Evolutionary conservation across 2,888 invertebrate species (phyloP).

Genomic region (Acrobasis repandana): DNA sequence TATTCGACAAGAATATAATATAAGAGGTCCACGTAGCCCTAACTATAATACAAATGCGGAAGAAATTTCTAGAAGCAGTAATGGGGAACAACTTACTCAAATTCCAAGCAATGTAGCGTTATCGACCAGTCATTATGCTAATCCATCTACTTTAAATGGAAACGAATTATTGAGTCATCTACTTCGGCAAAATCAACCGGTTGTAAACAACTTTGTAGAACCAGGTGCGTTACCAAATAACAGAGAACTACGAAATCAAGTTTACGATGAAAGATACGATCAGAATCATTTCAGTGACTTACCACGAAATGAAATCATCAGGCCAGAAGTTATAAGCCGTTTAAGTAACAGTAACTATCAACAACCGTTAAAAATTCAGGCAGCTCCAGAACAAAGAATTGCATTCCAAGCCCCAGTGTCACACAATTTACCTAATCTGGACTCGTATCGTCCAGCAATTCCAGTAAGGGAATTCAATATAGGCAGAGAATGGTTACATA

Average conservation of each 20-base stretch:
- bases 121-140: background rate
- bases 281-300: background rate
- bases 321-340: background rate
- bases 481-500: slow-evolving; percentile 6
- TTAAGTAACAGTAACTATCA: background rate
- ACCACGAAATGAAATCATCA: background rate
- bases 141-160: background rate
- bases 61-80: background rate
- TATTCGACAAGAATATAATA: background rate
- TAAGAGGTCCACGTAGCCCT: background rate
- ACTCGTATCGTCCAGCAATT: slow-evolving; percentile 7
- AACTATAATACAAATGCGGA: background rate
- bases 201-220: background rate
- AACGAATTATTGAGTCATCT: background rate
- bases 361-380: background rate
- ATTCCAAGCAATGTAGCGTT: background rate
- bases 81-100: background rate
- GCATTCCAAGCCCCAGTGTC: background rate
- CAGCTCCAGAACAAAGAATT: background rate
- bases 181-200: background rate
- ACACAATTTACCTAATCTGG: background rate
- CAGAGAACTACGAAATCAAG: background rate
- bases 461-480: slow-evolving; percentile 3
- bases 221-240: background rate
- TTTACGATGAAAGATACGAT: background rate